These are phyloP conservation scores for Adineta ricciae DNA, from an alignment of 2,888 invertebrate genomes.

Conservation along the genomic window DNA sequence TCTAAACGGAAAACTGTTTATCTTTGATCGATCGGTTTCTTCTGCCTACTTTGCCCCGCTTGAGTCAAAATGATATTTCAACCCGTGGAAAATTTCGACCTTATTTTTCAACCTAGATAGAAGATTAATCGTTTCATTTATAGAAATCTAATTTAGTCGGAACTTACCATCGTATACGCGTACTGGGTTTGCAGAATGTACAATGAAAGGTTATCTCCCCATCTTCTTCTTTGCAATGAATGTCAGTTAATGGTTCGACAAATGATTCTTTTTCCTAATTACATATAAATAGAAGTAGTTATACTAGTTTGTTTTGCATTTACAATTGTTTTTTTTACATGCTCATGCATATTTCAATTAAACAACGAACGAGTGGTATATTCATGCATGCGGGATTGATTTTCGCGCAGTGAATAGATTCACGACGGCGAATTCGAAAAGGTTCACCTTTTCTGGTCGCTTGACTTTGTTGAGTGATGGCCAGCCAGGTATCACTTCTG, in stretches of 20 bases:
- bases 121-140: not conserved
- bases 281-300: not conserved
- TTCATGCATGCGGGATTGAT: not conserved
- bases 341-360: not conserved
- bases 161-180: constrained; percentile 47
- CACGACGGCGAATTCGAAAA: not conserved
- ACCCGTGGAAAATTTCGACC: constrained; percentile 84
- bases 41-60: constrained; percentile 71
- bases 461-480: constrained; percentile 30
- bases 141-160: not conserved
- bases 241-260: constrained; percentile 84
- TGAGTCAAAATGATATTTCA: constrained; percentile 86
- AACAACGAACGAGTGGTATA: not conserved
- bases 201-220: constrained; percentile 85
- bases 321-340: not conserved
- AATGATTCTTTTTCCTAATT: constrained; percentile 54
- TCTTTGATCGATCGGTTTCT: no score
- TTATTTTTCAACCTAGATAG: constrained; percentile 51
- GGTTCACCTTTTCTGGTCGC: constrained; percentile 29
- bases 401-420: no score
- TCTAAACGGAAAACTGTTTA: not conserved
- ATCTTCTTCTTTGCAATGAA: constrained; percentile 89
- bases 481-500: constrained; percentile 34
- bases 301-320: not conserved
- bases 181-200: constrained; percentile 87